phyloP scores from a whole-genome alignment of 2,888 invertebrate genomes.

The Drosophila phalerata region DNA sequence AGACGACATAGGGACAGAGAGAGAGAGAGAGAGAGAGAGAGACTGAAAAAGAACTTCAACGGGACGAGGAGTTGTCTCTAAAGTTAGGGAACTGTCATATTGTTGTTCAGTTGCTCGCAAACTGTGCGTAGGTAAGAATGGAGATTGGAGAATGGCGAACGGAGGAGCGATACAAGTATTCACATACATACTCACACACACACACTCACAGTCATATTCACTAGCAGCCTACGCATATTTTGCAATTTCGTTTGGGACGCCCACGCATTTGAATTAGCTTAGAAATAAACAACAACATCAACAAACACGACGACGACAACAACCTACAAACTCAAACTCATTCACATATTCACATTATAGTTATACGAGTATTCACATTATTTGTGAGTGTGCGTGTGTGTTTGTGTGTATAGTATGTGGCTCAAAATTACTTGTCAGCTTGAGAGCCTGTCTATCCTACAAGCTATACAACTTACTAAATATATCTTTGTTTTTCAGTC shows the following conservation, averaged over 20 bases:
- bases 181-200: slow-evolving; percentile 6
- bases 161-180: neutral
- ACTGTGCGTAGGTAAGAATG: slow-evolving; percentile 78
- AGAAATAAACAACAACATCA: slow-evolving; percentile 66
- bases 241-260: slow-evolving; percentile 81
- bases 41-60: slow-evolving; percentile 5
- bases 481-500: neutral
- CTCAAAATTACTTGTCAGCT: slow-evolving; percentile 12
- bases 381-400: slow-evolving; percentile 23
- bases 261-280: slow-evolving; percentile 78
- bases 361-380: slow-evolving; percentile 39
- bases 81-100: slow-evolving; percentile 29
- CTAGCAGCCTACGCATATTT: slow-evolving; percentile 76
- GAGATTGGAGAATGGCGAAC: slow-evolving; percentile 15
- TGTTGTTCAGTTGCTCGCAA: slow-evolving; percentile 59
- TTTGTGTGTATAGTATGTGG: neutral
- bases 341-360: slow-evolving; percentile 40
- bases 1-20: neutral
- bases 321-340: slow-evolving; percentile 68
- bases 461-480: neutral
- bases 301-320: slow-evolving; percentile 35
- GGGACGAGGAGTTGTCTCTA: slow-evolving; percentile 63
- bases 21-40: neutral
- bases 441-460: neutral
- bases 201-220: neutral